These are phyloP conservation scores for Aradophagus sp. DNA, from an alignment of 1,140 invertebrate genomes.

Conservation along the genomic window DNA sequence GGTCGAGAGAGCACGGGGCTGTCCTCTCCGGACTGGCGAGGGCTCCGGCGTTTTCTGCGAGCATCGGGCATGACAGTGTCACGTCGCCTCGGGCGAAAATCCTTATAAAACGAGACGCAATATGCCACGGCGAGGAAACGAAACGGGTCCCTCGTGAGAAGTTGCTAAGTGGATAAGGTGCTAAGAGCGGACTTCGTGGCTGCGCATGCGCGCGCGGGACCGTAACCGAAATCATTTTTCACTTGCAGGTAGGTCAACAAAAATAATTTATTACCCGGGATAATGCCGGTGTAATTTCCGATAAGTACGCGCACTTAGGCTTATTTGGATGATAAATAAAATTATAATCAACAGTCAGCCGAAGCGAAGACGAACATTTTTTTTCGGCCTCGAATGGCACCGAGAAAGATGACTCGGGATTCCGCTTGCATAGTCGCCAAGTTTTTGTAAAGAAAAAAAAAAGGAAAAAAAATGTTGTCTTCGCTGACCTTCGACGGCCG, in stretches of 20 bases:
- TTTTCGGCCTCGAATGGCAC: conserved; percentile 24
- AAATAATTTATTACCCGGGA: conserved; percentile 56
- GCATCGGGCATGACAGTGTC: conserved; percentile 68
- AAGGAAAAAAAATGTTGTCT: conserved; percentile 4
- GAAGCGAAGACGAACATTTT: conserved; percentile 35
- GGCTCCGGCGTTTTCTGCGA: conserved; percentile 29
- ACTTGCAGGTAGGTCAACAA: conserved; percentile 54
- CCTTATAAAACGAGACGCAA: conserved; percentile 70
- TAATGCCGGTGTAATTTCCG: conserved; percentile 55
- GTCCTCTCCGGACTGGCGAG: conserved; percentile 19
- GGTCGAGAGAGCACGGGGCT: conserved; percentile 60
- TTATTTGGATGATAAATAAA: conserved; percentile 55
- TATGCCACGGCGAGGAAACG: conserved; percentile 63
- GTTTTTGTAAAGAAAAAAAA: neutral
- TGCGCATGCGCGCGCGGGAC: conserved; percentile 45
- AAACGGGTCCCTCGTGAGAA: conserved; percentile 68
- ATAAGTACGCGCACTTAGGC: conserved; percentile 53
- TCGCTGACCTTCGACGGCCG: too few species aligned
- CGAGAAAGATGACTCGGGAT: conserved; percentile 31
- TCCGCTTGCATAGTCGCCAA: conserved; percentile 4
- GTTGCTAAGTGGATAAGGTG: conserved; percentile 73
- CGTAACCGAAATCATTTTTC: conserved; percentile 56
- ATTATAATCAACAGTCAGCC: conserved; percentile 46
- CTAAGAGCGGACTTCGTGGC: conserved; percentile 68
- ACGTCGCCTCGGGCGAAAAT: conserved; percentile 71